Evolutionary conservation across 2,888 invertebrate species (phyloP), one percentile per base, ranked within the genome.

Genomic region (Yponomeuta plumbellus): DNA sequence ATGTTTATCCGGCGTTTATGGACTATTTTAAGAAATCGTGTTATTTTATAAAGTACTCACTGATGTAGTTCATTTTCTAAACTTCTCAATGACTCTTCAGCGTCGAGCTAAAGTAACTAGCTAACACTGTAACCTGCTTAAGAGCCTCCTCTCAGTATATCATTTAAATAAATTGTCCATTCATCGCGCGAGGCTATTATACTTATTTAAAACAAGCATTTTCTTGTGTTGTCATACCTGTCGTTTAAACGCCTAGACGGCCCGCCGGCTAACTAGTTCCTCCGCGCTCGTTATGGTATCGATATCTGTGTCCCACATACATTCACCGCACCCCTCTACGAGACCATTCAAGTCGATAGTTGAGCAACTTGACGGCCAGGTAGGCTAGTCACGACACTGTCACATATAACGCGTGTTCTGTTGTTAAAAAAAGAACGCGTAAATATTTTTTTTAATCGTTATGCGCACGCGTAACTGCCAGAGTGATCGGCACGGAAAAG

Each of bases 111-210:
- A 52, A 17, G 17, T 17, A 52, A 6, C 44, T 52, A 17, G 17
- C 44, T 52, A 52, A 52, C 13, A 52, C 44, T 52, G 44, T 52
- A 52, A 52, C 44, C 34, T 52, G 5, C 17, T 52, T 17, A 17
- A 17, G 17, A 52, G 44, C 44, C 44, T 52, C 44, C 17, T 17
- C 44, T 52, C 44, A 52, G 44, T 52, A 52, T 52, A 17, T 52
- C 13, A 52, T 52, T 52, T 52, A 52, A 52, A 52, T 52, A 52
- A 52, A 52, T 52, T 52, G 17, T 52, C 44, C 44, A 52, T 52
- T 52, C 44, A 52, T 65, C 66, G 11, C 58, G 64, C 64, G 66
- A 68, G 66, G 58, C 65, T 63, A 59, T 52, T 52, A 52, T 52
- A 52, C 44, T 52, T 52, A 52, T 52, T 52, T 52, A 52, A 52